These are phyloP conservation scores for Pandemis heparana DNA, from an alignment of 2,888 invertebrate genomes.

Conservation along the genomic window DNA sequence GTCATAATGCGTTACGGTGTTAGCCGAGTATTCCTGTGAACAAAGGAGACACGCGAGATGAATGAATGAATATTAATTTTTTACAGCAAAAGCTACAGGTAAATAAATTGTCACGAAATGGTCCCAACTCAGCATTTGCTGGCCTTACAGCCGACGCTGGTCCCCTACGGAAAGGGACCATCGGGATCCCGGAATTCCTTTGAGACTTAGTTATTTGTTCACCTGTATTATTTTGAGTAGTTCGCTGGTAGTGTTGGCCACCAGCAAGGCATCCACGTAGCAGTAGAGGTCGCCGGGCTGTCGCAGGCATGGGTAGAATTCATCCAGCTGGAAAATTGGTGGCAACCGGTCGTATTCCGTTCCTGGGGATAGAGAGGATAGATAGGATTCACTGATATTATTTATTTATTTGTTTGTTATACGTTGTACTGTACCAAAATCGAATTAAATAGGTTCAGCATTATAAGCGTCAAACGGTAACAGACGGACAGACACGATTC, in stretches of 20 bases:
- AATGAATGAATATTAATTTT: too few relatives aligned
- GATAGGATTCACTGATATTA: background rate
- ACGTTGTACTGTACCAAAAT: too few relatives aligned
- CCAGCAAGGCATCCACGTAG: conserved; percentile 45
- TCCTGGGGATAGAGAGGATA: conserved; percentile 41
- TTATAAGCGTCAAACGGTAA: too few relatives aligned
- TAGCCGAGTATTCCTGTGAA: conserved; percentile 41
- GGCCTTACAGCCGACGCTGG: too few relatives aligned
- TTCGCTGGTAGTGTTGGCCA: conserved; percentile 46
- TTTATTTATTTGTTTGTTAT: too few relatives aligned
- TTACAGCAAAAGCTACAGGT: too few relatives aligned
- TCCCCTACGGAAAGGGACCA: too few relatives aligned
- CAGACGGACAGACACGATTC: too few relatives aligned
- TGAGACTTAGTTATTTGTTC: background rate
- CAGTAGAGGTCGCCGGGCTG: conserved; percentile 51
- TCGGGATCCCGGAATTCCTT: too few relatives aligned
- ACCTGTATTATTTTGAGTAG: conserved; percentile 52
- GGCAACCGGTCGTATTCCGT: conserved; percentile 53
- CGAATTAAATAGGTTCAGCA: too few relatives aligned
- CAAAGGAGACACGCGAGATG: background rate
- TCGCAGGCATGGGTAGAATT: conserved; percentile 50
- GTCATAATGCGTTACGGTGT: conserved; percentile 37
- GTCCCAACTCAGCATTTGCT: too few relatives aligned
- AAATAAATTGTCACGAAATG: too few relatives aligned
- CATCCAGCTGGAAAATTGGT: conserved; percentile 48